Percentiles rank a stretch among this genome's conserved stretches.
Evolutionary conservation across 2,797 vertebrate genomes (phyloP).

Genomic region (Channallabes apus): DNA sequence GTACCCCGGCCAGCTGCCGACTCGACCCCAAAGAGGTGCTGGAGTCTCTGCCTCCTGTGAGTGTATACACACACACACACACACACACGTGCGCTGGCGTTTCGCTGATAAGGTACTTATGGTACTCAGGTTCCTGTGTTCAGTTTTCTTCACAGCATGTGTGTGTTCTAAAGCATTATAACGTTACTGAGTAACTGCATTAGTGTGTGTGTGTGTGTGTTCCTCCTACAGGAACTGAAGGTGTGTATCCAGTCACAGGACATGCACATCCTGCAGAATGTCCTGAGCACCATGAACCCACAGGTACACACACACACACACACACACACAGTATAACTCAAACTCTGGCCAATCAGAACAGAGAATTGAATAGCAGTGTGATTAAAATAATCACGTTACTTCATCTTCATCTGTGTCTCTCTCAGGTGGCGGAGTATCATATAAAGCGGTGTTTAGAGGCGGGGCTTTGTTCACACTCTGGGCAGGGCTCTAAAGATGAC

Average conservation of each 20-base stretch:
- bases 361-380: neutral
- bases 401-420: neutral
- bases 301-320: slow-evolving; percentile 54
- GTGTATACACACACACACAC: slow-evolving; percentile 39
- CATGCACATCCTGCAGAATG: slow-evolving; percentile 65
- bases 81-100: neutral
- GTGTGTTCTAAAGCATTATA: neutral
- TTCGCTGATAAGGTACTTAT: neutral
- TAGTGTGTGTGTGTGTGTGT: neutral
- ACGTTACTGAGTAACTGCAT: neutral
- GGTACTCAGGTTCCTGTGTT: neutral
- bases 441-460: slow-evolving; percentile 78
- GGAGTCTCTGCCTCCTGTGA: slow-evolving; percentile 80
- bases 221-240: slow-evolving; percentile 59
- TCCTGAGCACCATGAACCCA: slow-evolving; percentile 66
- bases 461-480: slow-evolving; percentile 76
- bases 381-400: neutral
- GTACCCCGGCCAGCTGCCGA: slow-evolving; percentile 50
- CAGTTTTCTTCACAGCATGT: neutral
- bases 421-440: slow-evolving; percentile 78
- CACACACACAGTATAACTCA: slow-evolving; percentile 14
- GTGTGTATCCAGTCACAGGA: slow-evolving; percentile 63
- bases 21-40: slow-evolving; percentile 76
- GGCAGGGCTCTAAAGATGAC: slow-evolving; percentile 82
- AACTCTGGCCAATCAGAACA: neutral